Conservation (phyloP, 2,888 invertebrate genomes). For the Sisyra terminalis region DNA sequence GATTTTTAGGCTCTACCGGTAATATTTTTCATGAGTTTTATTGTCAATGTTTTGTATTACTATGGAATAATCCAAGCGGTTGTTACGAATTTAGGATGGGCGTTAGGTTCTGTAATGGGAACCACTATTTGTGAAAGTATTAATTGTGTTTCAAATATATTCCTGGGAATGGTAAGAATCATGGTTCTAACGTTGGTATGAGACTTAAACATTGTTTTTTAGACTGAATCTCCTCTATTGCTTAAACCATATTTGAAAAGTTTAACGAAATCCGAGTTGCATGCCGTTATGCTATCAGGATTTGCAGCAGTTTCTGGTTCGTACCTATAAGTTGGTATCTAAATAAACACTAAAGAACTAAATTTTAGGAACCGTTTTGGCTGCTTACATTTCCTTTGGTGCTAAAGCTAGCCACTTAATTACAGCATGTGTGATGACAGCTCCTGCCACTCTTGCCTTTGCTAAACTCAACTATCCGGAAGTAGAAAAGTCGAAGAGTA, state of each 20-base stretch:
- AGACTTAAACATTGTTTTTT: constrained; percentile 19
- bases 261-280: constrained; percentile 82
- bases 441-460: constrained; percentile 80
- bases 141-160: constrained; percentile 84
- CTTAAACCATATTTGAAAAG: constrained; percentile 73
- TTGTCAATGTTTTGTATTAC: constrained; percentile 79
- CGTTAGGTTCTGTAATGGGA: constrained; percentile 52
- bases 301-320: constrained; percentile 92
- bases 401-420: constrained; percentile 77
- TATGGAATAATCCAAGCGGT: constrained; percentile 78
- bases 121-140: constrained; percentile 93
- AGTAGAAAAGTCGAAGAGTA: constrained; percentile 61
- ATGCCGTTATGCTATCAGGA: constrained; percentile 85
- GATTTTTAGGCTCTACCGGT: constrained; percentile 59
- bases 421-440: constrained; percentile 91
- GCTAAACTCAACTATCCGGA: constrained; percentile 89
- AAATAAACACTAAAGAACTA: neutral
- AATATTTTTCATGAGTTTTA: constrained; percentile 86
- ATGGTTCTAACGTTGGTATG: neutral
- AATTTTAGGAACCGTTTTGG: constrained; percentile 59
- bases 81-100: constrained; percentile 62
- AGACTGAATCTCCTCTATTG: constrained; percentile 82
- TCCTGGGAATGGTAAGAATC: constrained; percentile 70
- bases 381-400: constrained; percentile 82
- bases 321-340: too few species aligned